Base-by-base conservation (phyloP, 2,113 vertebrate genomes). In the Nesoenas mayeri region DNA sequence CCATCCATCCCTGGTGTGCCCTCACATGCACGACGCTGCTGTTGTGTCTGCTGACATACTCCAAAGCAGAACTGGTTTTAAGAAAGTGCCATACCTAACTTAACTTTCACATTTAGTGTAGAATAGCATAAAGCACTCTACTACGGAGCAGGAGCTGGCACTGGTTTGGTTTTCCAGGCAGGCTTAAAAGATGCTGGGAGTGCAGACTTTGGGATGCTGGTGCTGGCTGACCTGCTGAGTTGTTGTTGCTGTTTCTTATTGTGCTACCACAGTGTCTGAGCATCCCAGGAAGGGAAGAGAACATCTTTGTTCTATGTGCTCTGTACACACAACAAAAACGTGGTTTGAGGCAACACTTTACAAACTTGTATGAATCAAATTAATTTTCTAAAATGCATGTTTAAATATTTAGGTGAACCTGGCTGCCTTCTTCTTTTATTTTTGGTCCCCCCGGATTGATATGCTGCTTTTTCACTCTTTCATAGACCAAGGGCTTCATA, bases 1-100 rank as follows among this genome's bases (percentile, higher is more conserved):
- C 8, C 36, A 1, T 12, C 6, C 21, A 3, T 6, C 34, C 28
- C 29, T 14, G n/a, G 15, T 14, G 38, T 29, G 74, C 53, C 2
- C 0, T 38, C 51, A 11, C 0, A 0, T 21, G 51, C 25, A 9
- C 0, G 3, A 3, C 5, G 38, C 42, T 61, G 73, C 74, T 53
- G 11, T 60, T 83, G 66, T 56, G 20, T 48, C 42, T 47, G 38
- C 62, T 31, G 61, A 7, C 12, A 1, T 3, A 6, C 4, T 9
- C 51, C 67, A 80, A 13, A 58, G 72, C 44, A 60, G 69, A 73
- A 44, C 50, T 62, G 48, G 17, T 9, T 56, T 34, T 64, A 40
- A 29, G 44, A 13, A 54, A 11, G 12, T 25, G 36, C 67, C 36
- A 4, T 10, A 22, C 9, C 51, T 34, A 26, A 29, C 29, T 36